A percentile compares a stretch with the other conserved stretches of the same genome.
Evolutionary conservation across 2,888 invertebrate genomes (phyloP).

Genomic region (Ophion ellenae): DNA sequence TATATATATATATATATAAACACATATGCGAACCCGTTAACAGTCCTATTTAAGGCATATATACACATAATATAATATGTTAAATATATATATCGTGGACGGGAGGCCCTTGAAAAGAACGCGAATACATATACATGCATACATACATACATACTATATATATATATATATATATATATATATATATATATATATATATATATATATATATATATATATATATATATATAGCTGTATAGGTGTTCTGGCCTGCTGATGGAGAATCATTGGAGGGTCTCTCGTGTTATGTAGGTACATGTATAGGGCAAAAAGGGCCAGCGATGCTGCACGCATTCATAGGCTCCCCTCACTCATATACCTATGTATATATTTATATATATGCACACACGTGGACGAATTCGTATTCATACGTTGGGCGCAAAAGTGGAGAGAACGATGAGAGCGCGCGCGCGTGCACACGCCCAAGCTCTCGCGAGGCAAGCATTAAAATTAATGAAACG

Average conservation of each 20-base stretch:
- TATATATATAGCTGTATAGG: constrained; percentile 8
- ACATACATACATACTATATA: too few species aligned
- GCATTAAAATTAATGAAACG: constrained; percentile 83
- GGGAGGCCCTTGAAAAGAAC: constrained; percentile 28
- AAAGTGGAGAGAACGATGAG: constrained; percentile 74
- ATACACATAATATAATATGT: too few species aligned
- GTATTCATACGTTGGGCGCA: constrained; percentile 78
- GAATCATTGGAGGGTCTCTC: constrained; percentile 24
- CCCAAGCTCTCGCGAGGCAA: constrained; percentile 64
- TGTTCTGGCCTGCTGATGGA: constrained; percentile 38
- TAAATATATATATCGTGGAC: neutral
- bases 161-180: neutral
- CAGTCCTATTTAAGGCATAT: too few species aligned
- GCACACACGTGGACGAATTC: constrained; percentile 27
- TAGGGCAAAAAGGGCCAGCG: constrained; percentile 46
- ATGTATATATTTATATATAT: neutral
- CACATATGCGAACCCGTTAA: too few species aligned
- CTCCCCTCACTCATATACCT: constrained; percentile 24
- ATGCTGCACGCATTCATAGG: constrained; percentile 9
- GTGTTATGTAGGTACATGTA: neutral
- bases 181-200: neutral
- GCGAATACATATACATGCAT: constrained; percentile 13
- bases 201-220: too few species aligned
- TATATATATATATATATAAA: too few species aligned
- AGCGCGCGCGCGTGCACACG: constrained; percentile 60